Evolutionary conservation across 2,113 vertebrate genomes (phyloP).

Genomic region (Petrocephalus zakoni): DNA sequence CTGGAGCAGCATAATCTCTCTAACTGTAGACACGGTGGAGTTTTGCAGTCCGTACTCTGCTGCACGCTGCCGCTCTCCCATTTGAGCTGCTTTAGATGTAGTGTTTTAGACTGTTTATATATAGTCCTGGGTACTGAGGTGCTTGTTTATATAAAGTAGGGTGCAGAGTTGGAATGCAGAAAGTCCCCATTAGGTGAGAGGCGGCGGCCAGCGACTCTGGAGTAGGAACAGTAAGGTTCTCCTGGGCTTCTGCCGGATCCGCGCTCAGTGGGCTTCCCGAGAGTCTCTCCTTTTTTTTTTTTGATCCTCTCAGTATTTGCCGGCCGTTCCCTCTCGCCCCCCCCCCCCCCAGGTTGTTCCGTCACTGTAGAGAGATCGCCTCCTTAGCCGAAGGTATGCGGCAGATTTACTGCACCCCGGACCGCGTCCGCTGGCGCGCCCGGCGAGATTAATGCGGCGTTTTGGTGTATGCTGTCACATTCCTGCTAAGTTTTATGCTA

Average conservation of each 20-base stretch:
- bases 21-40: not conserved
- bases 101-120: not conserved
- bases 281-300: not conserved
- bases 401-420: slow-evolving; percentile 10
- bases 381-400: not conserved
- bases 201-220: not conserved
- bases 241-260: not conserved
- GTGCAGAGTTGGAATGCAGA: not conserved
- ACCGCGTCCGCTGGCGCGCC: slow-evolving; percentile 1
- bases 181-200: not conserved
- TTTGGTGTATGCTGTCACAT: slow-evolving; percentile 14
- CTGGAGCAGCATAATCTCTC: not conserved
- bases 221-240: not conserved
- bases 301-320: slow-evolving; percentile 15
- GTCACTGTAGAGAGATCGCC: not conserved
- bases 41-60: not conserved
- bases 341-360: not conserved
- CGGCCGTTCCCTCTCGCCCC: not conserved
- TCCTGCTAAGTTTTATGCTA: not conserved
- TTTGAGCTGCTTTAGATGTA: not conserved
- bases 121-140: not conserved
- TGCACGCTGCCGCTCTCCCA: not conserved
- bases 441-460: slow-evolving; percentile 24
- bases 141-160: not conserved
- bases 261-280: not conserved